Base-by-base conservation (phyloP, 2,797 vertebrate species). In the Catostomus latipinnis region DNA sequence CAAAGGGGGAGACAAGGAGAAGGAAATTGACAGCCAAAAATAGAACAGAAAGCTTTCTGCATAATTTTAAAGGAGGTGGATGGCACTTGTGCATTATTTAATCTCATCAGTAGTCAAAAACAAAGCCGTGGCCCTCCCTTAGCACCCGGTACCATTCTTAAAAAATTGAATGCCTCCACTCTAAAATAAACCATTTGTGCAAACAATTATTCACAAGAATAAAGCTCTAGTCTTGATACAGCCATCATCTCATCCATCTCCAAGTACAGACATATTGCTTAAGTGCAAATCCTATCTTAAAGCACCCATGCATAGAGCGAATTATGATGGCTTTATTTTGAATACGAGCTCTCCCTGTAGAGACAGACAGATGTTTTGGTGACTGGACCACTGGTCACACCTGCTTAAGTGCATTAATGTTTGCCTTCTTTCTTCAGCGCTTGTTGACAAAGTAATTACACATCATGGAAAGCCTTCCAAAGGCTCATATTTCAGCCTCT, bases 391-490 rank as follows among this genome's bases (percentile, higher is more conserved):
- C 16, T 5, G 34, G 54, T 76, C 74, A 81, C 79, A 80, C 79
- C 79, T 82, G 79, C 53, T 46, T 56, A 18, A 10, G 18, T 74
- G 50, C 22, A 16, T 46, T 65, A 76, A 77, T 49, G 78, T 69
- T 46, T 71, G 69, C 8, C 11, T 52, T 7, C 61, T 57, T 78
- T 68, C 22, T 66, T 76, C 80, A 54, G 4, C 50, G 13, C 22
- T 65, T 69, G 62, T 83, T 81, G 61, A 56, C 62, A 22, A 22
- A 63, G 61, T 82, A 82, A 86, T 79, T 82, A 78, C 69, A 69
- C 48, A 57, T n/a, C 60, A 62, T 61, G 72, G 76, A 34, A 71
- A 14, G 52, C 56, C 60, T 6, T 13, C 54, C 62, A 22, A 50
- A 58, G 67, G 61, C n/a, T 68, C 43, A 16, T 1, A 12, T 76